phyloP scores from a whole-genome alignment of 2,113 vertebrate genomes.

The Esox niger region DNA sequence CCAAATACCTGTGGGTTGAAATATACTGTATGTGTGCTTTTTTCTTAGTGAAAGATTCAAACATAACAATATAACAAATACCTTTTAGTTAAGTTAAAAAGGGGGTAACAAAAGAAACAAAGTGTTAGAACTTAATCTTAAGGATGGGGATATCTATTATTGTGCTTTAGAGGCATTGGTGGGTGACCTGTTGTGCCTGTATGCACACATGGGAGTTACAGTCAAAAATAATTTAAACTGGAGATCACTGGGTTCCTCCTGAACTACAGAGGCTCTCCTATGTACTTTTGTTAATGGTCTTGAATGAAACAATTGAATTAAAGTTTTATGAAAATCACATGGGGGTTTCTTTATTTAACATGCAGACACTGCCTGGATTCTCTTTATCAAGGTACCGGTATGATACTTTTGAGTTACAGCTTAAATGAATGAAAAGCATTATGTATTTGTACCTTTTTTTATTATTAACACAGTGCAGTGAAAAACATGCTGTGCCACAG shows the following conservation, averaged over 20 bases:
- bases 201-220: conserved; percentile 60
- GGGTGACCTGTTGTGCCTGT: conserved; percentile 62
- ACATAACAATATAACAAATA: conserved; percentile 58
- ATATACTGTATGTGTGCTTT: conserved; percentile 76
- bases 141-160: conserved; percentile 52
- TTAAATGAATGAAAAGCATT: no score
- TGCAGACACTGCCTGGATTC: no score
- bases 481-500: neutral
- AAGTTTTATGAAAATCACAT: conserved; percentile 79
- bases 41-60: conserved; percentile 68
- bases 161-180: conserved; percentile 51
- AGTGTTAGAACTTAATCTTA: conserved; percentile 45
- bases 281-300: conserved; percentile 82
- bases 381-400: no score
- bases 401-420: neutral
- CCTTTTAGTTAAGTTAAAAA: conserved; percentile 58
- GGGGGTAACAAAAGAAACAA: conserved; percentile 32
- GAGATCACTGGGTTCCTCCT: conserved; percentile 66
- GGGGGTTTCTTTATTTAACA: neutral
- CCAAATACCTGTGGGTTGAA: conserved; percentile 70
- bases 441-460: no score
- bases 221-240: conserved; percentile 56
- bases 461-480: neutral
- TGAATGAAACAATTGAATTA: conserved; percentile 79
- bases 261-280: conserved; percentile 65